Base-by-base conservation (phyloP, 2,113 vertebrate species). In the Protomyctophum bolini region DNA sequence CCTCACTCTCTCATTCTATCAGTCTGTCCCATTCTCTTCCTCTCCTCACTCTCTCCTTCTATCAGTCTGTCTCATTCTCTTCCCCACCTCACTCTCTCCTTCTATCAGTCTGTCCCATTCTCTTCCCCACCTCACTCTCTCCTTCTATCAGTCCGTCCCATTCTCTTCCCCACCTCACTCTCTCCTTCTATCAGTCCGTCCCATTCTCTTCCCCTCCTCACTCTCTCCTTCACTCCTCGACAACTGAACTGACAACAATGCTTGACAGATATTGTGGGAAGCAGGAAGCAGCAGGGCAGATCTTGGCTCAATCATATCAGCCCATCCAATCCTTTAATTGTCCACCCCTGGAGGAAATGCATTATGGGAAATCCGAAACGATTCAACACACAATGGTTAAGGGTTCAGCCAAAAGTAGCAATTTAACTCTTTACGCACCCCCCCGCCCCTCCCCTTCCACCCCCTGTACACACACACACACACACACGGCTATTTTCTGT, bases 321-420 rank as follows among this genome's bases (percentile, higher is more conserved):
- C 46, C 28, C 50, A 28, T 57, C 41, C 63, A 63, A 72, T 58
- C 70, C 65, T 15, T 45, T 8, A 14, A 65, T 73, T 69, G 46
- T 73, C 54, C 9, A 59, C 28, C 49, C 52, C 8, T 55, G 28
- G 55, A 69, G 65, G 63, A 76, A 63, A 66, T 63, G 49, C 62
- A 65, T 56, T 67, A 21, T 83, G 81, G 66, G 81, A 76, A 72
- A 72, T 55, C 21, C 10, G 66, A 51, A 46, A 63, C 48, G 51
- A 72, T 70, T 21, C 60, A 14, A 51, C 49, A 59, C 61, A 79
- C 66, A 83, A 79, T 68, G 66, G 49, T 66, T 12, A 11, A 21
- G 51, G 65, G 41, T 60, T 83, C 70, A 73, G 74, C 73, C 74
- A 76, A 72, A 73, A 58, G 65, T 56, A 8, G 46, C 28, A 11